Base-by-base conservation (phyloP, 1,140 invertebrate genomes). In the Drosophila pachea region DNA sequence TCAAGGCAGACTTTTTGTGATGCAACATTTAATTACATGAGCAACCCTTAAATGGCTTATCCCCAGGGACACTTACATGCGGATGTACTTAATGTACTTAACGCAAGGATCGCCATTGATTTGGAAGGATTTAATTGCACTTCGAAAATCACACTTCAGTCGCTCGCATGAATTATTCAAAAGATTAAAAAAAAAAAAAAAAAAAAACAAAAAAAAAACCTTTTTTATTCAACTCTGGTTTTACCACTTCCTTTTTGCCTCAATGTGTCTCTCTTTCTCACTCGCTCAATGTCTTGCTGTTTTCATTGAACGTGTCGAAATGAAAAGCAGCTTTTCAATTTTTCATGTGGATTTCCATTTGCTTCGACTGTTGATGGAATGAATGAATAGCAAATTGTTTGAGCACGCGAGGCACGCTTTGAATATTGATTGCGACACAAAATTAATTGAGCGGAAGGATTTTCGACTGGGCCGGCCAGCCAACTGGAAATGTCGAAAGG, bases 391-490 rank as follows among this genome's bases (percentile, higher is more conserved):
- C 35, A 54, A 78, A 76, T 84, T 76, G 68, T 70, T 67, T 84
- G 62, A 61, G 35, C 48, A 49, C 49, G 22, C 49, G 42, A 43
- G 45, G 43, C 38, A 56, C 29, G 71, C 50, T 40, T 54, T 63
- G 53, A 49, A 74, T 48, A 68, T 86, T 76, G 81, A 86, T 76
- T 86, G 73, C 62, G 73, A 76, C 63, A 68, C 38, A 49, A 76
- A 76, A 47, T 70, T 86, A 84, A 86, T 84, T 84, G 79, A 86
- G 73, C 64, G 79, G 66, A 84, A 76, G 64, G 55, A 48, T 61
- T 43, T 67, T 45, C 36, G 35, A 45, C 47, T 66, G 64, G 7
- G 12, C 68, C 22, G 3, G 22, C 22, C 22, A 63, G 45, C 45
- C 55, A 32, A 38, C 55, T 52, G 68, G 50, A 64, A 73, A 58